A percentile compares a stretch with the other conserved stretches of the same genome.
These are phyloP conservation scores for Steatocranus sp. DNA, from an alignment of 2,797 vertebrate genomes.

Conservation along the genomic window DNA sequence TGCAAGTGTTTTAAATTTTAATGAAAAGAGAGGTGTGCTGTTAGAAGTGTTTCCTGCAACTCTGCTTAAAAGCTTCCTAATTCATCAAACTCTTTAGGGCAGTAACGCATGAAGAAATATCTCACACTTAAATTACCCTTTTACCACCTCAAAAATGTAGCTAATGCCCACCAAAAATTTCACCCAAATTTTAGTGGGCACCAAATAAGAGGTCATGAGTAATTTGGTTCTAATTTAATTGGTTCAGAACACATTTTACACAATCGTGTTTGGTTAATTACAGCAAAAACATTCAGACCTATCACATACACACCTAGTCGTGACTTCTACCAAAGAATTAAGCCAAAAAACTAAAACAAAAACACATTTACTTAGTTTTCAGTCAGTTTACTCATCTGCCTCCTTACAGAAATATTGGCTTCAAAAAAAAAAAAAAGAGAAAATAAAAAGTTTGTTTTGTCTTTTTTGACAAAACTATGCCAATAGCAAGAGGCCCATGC, in stretches of 20 bases:
- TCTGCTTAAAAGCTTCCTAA: not conserved
- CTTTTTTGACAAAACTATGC: not conserved
- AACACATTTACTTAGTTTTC: not conserved
- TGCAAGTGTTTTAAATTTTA: conserved; percentile 30
- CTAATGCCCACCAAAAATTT: rapidly evolving
- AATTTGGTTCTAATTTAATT: not conserved
- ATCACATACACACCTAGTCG: not conserved
- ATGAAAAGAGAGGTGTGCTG: conserved; percentile 27
- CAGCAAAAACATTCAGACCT: not conserved
- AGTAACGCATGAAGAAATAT: not conserved
- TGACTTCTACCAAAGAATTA: not conserved
- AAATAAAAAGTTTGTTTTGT: not conserved
- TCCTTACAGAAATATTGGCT: not conserved
- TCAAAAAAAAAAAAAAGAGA: not conserved
- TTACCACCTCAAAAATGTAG: not conserved
- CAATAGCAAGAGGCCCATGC: not conserved
- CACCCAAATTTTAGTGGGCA: not conserved
- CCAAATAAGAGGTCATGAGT: not conserved
- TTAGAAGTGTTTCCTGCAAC: not conserved
- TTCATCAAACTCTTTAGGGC: not conserved
- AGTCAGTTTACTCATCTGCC: not conserved
- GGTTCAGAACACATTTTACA: not conserved
- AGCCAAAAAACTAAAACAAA: not conserved
- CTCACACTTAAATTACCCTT: not conserved
- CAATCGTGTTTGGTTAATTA: not conserved